Evolutionary conservation across 2,888 invertebrate genomes (phyloP), one percentile per base, ranked within the genome.

Genomic region (Sinotaia quadrata): DNA sequence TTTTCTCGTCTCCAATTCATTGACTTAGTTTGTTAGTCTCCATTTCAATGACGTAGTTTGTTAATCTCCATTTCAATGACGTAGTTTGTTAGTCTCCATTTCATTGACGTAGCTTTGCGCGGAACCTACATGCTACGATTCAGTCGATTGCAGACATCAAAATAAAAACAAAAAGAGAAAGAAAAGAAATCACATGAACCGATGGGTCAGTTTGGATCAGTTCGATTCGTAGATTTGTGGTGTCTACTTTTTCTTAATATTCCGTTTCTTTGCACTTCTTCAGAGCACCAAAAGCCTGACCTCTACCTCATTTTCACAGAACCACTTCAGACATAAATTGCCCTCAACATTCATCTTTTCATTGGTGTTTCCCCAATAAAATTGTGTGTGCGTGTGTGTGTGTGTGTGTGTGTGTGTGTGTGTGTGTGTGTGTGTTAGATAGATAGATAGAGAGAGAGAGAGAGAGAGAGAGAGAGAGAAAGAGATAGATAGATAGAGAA

Each of bases 321-420:
- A 12, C 34, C 24, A 4, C 31, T 56, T 21, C 44, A 31, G 18
- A 31, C 5, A 41, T 31, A 33, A n/a, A 18, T 27, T 41, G 27
- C n/a, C 33, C 27, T 21, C n/a, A 21, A 21, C 4, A 5, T 65
- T 27, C 31, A 10, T 56, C 24, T 31, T 21, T 18, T 29, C 33
- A 41, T 37, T 41, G 21, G 15, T 49, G 21, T 51, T 27, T 34
- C 27, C 33, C 18, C 49, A 49, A 7, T 49, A 49, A 4, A 29
- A 29, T 18, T 24, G 51, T 10, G 51, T 51, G 51, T 51, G 18
- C 27, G 51, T 10, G 51, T 51, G 51, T 51, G 51, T 51, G 51
- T 51, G 51, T 51, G 51, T 51, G 51, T 51, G 51, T 49, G 18
- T 51, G 51, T 51, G 51, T 51, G 51, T n/a, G n/a, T 51, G 2